phyloP scores from a whole-genome alignment of 2,113 vertebrate species.

The Marmota flaviventris region DNA sequence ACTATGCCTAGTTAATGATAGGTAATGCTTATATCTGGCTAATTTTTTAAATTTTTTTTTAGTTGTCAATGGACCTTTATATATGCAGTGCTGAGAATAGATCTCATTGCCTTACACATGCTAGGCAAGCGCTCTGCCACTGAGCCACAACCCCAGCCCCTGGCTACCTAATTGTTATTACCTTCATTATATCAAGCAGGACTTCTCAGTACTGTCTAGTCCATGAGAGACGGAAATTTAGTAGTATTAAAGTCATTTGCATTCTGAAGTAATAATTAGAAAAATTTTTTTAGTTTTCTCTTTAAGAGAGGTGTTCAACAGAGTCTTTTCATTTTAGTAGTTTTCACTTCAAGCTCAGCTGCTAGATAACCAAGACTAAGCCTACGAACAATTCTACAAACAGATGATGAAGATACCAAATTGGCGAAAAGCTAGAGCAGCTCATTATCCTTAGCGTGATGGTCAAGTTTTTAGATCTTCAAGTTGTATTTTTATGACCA shows the following conservation, averaged over 20 bases:
- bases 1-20: background rate
- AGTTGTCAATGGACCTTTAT: no score
- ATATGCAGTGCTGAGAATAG: no score
- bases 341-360: background rate
- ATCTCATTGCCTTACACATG: no score
- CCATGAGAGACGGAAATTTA: background rate
- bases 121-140: no score
- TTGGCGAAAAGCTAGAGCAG: background rate
- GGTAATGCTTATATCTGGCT: background rate
- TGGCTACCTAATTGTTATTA: background rate
- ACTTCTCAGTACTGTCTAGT: background rate
- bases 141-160: no score
- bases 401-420: background rate
- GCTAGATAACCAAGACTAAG: background rate
- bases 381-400: background rate
- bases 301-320: constrained; percentile 11
- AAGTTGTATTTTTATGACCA: background rate
- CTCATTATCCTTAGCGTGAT: background rate
- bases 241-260: background rate
- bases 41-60: background rate
- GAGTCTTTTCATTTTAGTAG: background rate
- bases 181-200: background rate
- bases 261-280: background rate
- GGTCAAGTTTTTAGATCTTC: background rate
- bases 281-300: background rate